A percentile compares a stretch with the other conserved stretches of the same genome.
Evolutionary conservation across 2,113 vertebrate species (phyloP).

Genomic region (Syngnathus typhle): DNA sequence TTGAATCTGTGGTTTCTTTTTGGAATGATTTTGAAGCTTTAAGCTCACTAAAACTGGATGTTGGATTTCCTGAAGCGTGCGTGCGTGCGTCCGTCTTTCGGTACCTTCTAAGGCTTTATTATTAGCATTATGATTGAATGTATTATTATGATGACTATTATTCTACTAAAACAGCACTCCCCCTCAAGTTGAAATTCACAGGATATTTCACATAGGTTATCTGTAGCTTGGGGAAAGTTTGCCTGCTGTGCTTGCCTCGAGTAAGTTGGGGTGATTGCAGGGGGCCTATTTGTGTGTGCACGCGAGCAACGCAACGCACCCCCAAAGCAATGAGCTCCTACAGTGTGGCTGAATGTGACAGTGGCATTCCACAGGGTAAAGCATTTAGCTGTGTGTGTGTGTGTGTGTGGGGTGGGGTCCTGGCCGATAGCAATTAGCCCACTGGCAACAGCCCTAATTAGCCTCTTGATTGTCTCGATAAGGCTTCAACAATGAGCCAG

Average conservation of each 20-base stretch:
- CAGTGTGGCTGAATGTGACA: slow-evolving; percentile 32
- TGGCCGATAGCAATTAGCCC: slow-evolving; percentile 67
- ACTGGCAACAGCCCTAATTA: slow-evolving; percentile 71
- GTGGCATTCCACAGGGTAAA: slow-evolving; percentile 49
- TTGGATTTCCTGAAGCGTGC: background rate
- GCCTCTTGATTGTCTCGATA: slow-evolving; percentile 64
- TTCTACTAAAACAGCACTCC: background rate
- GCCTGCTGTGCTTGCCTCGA: slow-evolving; percentile 45
- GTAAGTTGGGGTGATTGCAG: slow-evolving; percentile 25
- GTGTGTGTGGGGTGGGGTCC: too few relatives aligned
- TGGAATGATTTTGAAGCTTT: background rate
- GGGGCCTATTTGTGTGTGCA: slow-evolving; percentile 33
- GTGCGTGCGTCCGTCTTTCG: background rate
- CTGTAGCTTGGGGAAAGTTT: slow-evolving; percentile 38
- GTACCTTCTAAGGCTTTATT: background rate
- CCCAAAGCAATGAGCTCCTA: slow-evolving; percentile 65
- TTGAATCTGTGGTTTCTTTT: background rate
- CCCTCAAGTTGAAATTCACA: slow-evolving; percentile 22
- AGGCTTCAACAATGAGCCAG: slow-evolving; percentile 35
- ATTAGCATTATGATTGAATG: background rate
- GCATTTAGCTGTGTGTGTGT: slow-evolving; percentile 53
- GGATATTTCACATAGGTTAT: slow-evolving; percentile 48
- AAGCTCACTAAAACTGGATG: background rate
- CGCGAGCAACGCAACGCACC: slow-evolving; percentile 19
- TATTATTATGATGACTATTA: background rate